A percentile compares a stretch with the other conserved stretches of the same genome.
These are phyloP conservation scores for Andinoacara biseriatus DNA, from an alignment of 2,113 vertebrate species.

Conservation along the genomic window DNA sequence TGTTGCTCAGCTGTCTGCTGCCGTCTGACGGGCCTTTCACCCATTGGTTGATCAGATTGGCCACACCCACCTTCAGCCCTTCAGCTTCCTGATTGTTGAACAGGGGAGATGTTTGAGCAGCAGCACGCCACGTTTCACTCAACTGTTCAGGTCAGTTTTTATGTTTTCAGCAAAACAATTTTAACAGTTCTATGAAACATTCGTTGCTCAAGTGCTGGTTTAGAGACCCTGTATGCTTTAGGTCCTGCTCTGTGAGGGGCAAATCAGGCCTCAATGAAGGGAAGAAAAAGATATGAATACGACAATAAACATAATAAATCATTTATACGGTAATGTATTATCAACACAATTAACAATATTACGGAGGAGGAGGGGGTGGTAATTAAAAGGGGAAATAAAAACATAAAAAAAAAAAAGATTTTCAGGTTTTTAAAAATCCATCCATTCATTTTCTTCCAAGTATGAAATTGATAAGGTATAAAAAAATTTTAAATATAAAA, in stretches of 20 bases:
- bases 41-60: conserved; percentile 82
- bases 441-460: neutral
- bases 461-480: neutral
- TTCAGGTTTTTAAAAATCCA: neutral
- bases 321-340: no score
- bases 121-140: neutral
- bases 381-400: no score
- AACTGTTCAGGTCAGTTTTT: no score
- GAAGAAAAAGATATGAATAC: neutral
- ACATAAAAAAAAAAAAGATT: neutral
- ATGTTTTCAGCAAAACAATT: neutral
- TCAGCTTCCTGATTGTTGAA: conserved; percentile 75
- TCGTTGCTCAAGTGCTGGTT: neutral
- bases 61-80: conserved; percentile 82
- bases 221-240: neutral
- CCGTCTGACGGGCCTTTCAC: conserved; percentile 76
- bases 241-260: neutral
- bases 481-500: neutral
- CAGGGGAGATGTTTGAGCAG: neutral
- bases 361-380: no score
- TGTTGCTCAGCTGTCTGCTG: conserved; percentile 50
- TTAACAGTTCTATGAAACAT: no score
- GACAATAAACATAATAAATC: neutral
- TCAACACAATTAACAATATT: no score
- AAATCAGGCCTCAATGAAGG: neutral